Percentiles rank a stretch among this genome's conserved stretches.
These are phyloP conservation scores for Phaethornis superciliosus DNA, from an alignment of 2,113 vertebrate species.

Conservation along the genomic window DNA sequence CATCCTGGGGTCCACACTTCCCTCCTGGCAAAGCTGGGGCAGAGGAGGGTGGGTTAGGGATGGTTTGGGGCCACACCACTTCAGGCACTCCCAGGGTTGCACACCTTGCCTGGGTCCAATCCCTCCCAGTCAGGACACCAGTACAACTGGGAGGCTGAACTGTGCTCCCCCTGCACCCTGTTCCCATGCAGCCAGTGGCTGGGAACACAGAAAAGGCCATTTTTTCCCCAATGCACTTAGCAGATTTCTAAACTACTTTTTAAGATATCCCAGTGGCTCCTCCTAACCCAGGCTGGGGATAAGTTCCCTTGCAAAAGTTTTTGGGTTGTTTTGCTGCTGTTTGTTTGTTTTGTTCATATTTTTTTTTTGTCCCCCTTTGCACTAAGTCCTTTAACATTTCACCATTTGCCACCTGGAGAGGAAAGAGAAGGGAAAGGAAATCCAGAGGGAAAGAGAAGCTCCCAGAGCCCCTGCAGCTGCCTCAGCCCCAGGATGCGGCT, in stretches of 20 bases:
- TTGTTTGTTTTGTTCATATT: too few species aligned
- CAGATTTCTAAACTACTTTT: background rate
- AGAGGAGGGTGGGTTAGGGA: background rate
- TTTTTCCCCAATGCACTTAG: fast-evolving
- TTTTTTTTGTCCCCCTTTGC: background rate
- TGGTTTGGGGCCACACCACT: background rate
- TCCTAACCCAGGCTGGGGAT: background rate
- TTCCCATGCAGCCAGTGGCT: fast-evolving
- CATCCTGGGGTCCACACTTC: fast-evolving
- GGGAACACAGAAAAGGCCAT: fast-evolving
- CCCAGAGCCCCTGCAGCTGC: background rate
- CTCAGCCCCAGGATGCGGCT: background rate
- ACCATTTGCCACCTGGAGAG: background rate
- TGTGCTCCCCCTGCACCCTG: fast-evolving
- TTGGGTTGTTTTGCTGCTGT: too few species aligned
- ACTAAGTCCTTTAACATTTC: fast-evolving
- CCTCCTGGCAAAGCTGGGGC: background rate
- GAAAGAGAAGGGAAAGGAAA: background rate
- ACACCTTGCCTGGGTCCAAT: background rate
- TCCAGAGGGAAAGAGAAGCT: background rate
- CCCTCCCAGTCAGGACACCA: background rate
- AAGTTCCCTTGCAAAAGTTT: fast-evolving
- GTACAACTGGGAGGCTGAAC: background rate
- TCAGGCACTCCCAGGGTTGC: fast-evolving
- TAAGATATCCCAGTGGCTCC: background rate